Base-by-base conservation (phyloP, 2,113 vertebrate genomes). In the Gila orcuttii region DNA sequence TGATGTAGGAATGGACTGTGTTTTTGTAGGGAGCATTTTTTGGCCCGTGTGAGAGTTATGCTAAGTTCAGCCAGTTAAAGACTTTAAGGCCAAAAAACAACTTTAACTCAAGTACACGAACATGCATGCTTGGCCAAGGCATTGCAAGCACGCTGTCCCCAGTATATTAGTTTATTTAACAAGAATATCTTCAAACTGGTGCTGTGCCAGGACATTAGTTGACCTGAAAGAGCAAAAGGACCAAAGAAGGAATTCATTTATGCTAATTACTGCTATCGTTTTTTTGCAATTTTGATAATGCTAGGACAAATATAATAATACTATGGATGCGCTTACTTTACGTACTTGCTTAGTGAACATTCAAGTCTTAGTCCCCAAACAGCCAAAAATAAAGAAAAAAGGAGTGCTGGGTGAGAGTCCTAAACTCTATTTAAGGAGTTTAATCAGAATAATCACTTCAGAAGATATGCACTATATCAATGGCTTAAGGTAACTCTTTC, bases 21-120 rank as follows among this genome's bases (percentile, higher is more conserved):
- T 87, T 87, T 87, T 80, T 82, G 68, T 68, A 88, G 80, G 68
- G 76, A 66, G 77, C 52, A 64, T 77, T 77, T 79, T 88, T 62
- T 82, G 55, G 55, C 36, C 79, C 23, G 25, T 66, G 60, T 69
- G 82, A 85, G 79, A 86, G 69, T 39, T 50, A 80, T 0, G 25
- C 59, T 31, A 69, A 66, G 74, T 42, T 85, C 62, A 80, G 45
- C 75, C 75, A 77, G 47, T 31, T 42, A 62, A 82, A 55, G 55
- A 82, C 75, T 82, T 80, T 42, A 45, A 42, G 10, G 76, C 75
- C 31, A 47, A 13, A 80, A 81, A 13, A n/a, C 17, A 2, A 39
- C 15, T 64, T 80, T 19, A 55, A 68, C 28, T 68, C 64, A 62
- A 50, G 79, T 33, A 13, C 79, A 82, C 62, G 50, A 66, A n/a